phyloP scores from a whole-genome alignment of 2,113 vertebrate genomes.

The Mustela nigripes region DNA sequence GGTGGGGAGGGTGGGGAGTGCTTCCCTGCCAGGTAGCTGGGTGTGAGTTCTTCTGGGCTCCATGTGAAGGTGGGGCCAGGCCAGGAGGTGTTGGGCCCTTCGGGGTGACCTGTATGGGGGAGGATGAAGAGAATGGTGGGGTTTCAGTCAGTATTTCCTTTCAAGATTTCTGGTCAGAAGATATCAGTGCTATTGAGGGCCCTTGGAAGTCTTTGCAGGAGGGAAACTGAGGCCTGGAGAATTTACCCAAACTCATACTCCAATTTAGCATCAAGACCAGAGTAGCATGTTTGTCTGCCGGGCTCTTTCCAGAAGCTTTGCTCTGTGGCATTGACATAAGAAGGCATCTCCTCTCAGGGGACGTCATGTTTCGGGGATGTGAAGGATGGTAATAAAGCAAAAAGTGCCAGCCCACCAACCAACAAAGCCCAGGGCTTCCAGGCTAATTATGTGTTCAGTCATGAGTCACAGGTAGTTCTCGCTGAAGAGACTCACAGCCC shows the following conservation, averaged over 20 bases:
- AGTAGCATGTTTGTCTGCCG: background rate
- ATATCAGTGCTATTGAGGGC: background rate
- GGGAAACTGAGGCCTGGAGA: background rate
- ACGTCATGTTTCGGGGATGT: background rate
- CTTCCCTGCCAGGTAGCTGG: background rate
- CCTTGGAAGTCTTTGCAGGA: background rate
- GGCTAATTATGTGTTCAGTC: constrained; percentile 52
- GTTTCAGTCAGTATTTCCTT: background rate
- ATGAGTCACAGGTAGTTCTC: constrained; percentile 72
- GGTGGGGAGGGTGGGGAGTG: too few relatives aligned
- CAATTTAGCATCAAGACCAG: background rate
- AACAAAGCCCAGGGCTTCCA: background rate
- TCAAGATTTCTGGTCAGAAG: background rate
- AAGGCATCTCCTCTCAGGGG: background rate
- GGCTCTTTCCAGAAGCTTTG: background rate
- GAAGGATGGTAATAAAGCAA: background rate
- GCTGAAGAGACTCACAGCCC: constrained; percentile 26
- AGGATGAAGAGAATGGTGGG: background rate
- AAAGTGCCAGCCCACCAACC: constrained; percentile 44
- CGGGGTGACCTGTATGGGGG: fast-evolving
- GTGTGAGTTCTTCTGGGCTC: background rate
- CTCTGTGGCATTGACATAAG: background rate
- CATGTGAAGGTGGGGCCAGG: background rate
- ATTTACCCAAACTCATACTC: background rate
- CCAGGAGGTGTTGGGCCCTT: fast-evolving